A percentile compares a stretch with the other conserved stretches of the same genome.
phyloP scores from a whole-genome alignment of 37 sponge, comb jelly and placozoan genomes.

The Halisarca cf. caerulea region DNA sequence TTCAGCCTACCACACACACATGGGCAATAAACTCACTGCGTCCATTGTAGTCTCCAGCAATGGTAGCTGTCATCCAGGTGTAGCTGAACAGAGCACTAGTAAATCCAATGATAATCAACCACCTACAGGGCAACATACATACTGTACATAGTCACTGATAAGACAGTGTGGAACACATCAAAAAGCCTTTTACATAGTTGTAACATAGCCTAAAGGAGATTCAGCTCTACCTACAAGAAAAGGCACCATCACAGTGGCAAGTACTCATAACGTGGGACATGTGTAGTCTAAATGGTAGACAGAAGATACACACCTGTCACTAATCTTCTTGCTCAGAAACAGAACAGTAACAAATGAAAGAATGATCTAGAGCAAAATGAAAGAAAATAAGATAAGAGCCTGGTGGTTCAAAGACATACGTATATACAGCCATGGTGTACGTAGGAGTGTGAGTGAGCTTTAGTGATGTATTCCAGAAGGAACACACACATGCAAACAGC shows the following conservation, averaged over 20 bases:
- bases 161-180: neutral
- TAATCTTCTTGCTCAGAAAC: conserved; percentile 38
- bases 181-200: too few relatives aligned
- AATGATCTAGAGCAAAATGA: conserved; percentile 32
- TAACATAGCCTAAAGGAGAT: too few relatives aligned
- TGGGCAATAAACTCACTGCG: too few relatives aligned
- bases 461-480: too few relatives aligned
- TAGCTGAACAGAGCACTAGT: conserved; percentile 44
- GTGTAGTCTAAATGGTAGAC: neutral
- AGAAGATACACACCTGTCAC: conserved; percentile 51
- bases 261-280: neutral
- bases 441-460: too few relatives aligned
- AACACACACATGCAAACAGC: too few relatives aligned
- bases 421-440: neutral
- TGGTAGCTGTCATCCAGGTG: conserved; percentile 11
- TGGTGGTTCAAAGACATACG: neutral
- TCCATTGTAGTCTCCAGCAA: conserved; percentile 8
- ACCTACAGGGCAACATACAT: conserved; percentile 42
- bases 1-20: neutral
- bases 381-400: too few relatives aligned
- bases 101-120: conserved; percentile 69
- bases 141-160: neutral
- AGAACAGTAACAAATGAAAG: conserved; percentile 39
- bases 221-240: too few relatives aligned
- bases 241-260: too few relatives aligned